phyloP scores from a whole-genome alignment of 2,113 vertebrate genomes.

The Suricata suricatta region DNA sequence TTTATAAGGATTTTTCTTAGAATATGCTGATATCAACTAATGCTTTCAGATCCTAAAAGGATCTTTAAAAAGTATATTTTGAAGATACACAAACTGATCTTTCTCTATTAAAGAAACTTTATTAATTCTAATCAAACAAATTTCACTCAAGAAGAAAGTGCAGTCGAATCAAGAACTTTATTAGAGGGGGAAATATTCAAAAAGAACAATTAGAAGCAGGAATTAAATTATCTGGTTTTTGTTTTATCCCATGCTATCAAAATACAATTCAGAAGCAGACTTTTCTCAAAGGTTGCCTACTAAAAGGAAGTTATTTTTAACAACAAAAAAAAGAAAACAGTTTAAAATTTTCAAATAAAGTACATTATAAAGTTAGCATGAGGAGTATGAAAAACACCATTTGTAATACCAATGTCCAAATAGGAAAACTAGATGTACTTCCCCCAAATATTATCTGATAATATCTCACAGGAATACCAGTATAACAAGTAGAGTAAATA shows the following conservation, averaged over 20 bases:
- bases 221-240: slow-evolving; percentile 5
- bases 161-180: slow-evolving; percentile 59
- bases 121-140: slow-evolving; percentile 62
- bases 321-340: neutral
- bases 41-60: neutral
- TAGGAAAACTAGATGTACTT: slow-evolving; percentile 5
- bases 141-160: slow-evolving; percentile 61
- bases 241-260: neutral
- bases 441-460: neutral
- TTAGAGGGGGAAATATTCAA: slow-evolving; percentile 33
- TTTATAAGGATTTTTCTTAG: neutral
- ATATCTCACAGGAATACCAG: slow-evolving; percentile 20
- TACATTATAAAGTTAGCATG: slow-evolving; percentile 16
- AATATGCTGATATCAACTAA: slow-evolving; percentile 5
- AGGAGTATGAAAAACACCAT: neutral
- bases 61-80: neutral
- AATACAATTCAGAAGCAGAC: slow-evolving; percentile 41
- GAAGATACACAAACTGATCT: slow-evolving; percentile 40
- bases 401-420: neutral
- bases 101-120: neutral
- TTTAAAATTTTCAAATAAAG: slow-evolving; percentile 33
- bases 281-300: slow-evolving; percentile 12
- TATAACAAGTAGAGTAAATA: neutral
- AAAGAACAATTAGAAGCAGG: slow-evolving; percentile 30
- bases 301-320: slow-evolving; percentile 40